These are phyloP conservation scores for Sinodicranocentrus sp. DNA, from an alignment of 2,888 invertebrate genomes.

Conservation along the genomic window DNA sequence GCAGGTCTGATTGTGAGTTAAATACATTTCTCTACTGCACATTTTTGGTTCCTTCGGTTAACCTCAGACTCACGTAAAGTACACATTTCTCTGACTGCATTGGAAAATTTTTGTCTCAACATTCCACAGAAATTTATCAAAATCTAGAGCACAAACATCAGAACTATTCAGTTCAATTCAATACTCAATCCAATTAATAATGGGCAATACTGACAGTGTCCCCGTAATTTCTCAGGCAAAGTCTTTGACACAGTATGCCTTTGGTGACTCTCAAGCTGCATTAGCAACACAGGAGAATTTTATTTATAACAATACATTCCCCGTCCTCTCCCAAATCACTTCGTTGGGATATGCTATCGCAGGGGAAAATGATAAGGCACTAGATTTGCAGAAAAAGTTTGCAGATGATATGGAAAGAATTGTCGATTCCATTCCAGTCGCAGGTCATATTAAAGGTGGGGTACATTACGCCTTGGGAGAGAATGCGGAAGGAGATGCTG, in stretches of 20 bases:
- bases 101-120: too few relatives aligned
- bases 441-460: slow-evolving; percentile 74
- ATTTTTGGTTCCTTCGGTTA: too few relatives aligned
- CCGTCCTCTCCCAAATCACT: slow-evolving; percentile 73
- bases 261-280: slow-evolving; percentile 73
- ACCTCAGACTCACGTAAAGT: too few relatives aligned
- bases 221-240: slow-evolving; percentile 74
- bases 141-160: too few relatives aligned
- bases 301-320: slow-evolving; percentile 75
- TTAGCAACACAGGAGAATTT: slow-evolving; percentile 73
- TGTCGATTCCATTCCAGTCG: slow-evolving; percentile 72
- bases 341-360: slow-evolving; percentile 73
- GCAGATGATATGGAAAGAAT: slow-evolving; percentile 71
- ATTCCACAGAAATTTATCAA: too few relatives aligned
- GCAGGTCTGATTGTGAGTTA: too few relatives aligned
- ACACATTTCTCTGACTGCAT: too few relatives aligned
- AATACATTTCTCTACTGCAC: too few relatives aligned
- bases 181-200: too few relatives aligned
- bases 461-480: slow-evolving; percentile 72
- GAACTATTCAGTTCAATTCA: too few relatives aligned
- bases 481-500: slow-evolving; percentile 72
- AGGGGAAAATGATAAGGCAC: slow-evolving; percentile 71
- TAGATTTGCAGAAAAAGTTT: slow-evolving; percentile 74
- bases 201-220: slow-evolving; percentile 75
- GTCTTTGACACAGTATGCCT: slow-evolving; percentile 69